Evolutionary conservation across 2,888 invertebrate genomes (phyloP).

Genomic region (Ichneumoninae sp.): DNA sequence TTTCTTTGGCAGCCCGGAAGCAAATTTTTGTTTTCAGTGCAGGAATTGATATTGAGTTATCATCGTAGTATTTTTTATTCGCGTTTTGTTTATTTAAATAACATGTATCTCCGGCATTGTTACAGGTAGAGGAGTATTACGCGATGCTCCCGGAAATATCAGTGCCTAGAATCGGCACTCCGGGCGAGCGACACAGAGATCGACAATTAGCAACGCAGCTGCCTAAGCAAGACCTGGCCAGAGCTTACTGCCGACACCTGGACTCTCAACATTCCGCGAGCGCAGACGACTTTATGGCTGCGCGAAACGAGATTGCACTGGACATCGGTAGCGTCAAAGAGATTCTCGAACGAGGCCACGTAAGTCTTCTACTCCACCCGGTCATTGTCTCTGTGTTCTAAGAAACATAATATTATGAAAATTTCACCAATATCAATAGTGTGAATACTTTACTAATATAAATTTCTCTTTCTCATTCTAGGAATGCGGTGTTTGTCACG

Average conservation of each 20-base stretch:
- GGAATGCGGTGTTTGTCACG: conserved; percentile 93
- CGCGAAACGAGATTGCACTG: conserved; percentile 97
- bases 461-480: conserved; percentile 75
- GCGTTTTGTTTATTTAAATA: background rate
- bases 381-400: background rate
- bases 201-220: conserved; percentile 94
- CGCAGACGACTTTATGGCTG: conserved; percentile 97
- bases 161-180: conserved; percentile 90
- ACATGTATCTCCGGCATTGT: background rate
- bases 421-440: background rate
- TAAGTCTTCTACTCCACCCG: conserved; percentile 69
- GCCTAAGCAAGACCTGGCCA: conserved; percentile 96
- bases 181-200: conserved; percentile 92
- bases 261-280: conserved; percentile 91
- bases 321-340: conserved; percentile 91
- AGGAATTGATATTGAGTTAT: too few relatives aligned
- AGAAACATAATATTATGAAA: conserved; percentile 20
- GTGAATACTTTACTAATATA: background rate
- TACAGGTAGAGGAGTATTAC: conserved; percentile 96
- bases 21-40: too few relatives aligned
- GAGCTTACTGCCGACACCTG: conserved; percentile 95
- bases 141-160: conserved; percentile 90
- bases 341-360: conserved; percentile 78
- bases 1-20: too few relatives aligned
- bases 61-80: too few relatives aligned